Conservation (phyloP, 2,797 vertebrate genomes). For the Sciurus carolinensis region DNA sequence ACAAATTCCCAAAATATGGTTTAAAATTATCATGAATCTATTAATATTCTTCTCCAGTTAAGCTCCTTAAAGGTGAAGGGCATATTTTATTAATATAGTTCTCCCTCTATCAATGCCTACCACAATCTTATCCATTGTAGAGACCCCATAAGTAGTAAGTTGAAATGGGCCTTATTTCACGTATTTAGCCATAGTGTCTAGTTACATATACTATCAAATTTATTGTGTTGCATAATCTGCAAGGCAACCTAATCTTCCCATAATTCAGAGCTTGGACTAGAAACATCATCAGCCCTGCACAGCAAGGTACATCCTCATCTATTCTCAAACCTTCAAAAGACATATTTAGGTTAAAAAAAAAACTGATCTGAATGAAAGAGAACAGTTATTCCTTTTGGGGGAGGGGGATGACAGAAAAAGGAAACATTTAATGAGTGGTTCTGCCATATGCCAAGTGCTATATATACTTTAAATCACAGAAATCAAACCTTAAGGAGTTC, state of each 20-base stretch:
- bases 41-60: not conserved
- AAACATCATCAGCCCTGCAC: not conserved
- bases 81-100: not conserved
- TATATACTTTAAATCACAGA: constrained; percentile 24
- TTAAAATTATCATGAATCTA: not conserved
- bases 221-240: not conserved
- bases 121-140: not conserved
- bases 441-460: not conserved
- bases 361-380: constrained; percentile 31
- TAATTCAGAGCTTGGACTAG: not conserved
- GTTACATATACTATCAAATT: not conserved
- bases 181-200: not conserved
- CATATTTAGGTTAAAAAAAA: constrained; percentile 3
- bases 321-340: not conserved
- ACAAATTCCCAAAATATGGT: not conserved
- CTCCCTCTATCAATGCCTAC: not conserved
- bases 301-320: not conserved
- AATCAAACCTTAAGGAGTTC: constrained; percentile 21
- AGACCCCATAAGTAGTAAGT: not conserved
- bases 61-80: not conserved
- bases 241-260: not conserved
- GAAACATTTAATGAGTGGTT: not conserved
- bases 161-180: not conserved
- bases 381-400: not conserved
- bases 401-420: constrained; percentile 20